phyloP scores from a whole-genome alignment of 2,888 invertebrate genomes.

The Limenitis arthemis region DNA sequence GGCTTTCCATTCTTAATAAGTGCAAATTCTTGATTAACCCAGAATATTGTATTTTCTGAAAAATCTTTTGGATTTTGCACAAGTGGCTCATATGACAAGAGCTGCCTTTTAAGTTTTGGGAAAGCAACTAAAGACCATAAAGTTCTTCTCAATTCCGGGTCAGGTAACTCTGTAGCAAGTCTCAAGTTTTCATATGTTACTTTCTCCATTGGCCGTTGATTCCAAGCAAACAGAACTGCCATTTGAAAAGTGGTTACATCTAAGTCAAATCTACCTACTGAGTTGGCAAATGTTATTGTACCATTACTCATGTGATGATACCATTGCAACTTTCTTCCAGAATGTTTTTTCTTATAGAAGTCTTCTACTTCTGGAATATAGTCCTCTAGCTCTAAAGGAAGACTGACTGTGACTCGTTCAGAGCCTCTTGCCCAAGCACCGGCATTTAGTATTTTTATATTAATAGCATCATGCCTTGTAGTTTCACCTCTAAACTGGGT shows the following conservation, averaged over 20 bases:
- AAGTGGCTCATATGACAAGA: constrained; percentile 85
- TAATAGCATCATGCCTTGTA: constrained; percentile 89
- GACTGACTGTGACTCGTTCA: constrained; percentile 94
- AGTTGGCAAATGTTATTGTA: constrained; percentile 95
- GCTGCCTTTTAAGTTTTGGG: constrained; percentile 95
- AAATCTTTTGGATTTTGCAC: constrained; percentile 95
- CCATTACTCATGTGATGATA: constrained; percentile 99
- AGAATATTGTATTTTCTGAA: constrained; percentile 91
- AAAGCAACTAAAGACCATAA: constrained; percentile 96
- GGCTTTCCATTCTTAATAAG: constrained; percentile 94
- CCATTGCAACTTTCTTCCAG: constrained; percentile 98
- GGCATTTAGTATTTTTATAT: constrained; percentile 98
- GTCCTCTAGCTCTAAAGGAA: constrained; percentile 98
- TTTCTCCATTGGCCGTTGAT: constrained; percentile 93
- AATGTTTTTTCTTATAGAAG: constrained; percentile 97
- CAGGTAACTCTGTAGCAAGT: constrained; percentile 95
- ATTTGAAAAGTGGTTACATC: constrained; percentile 99
- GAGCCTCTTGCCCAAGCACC: constrained; percentile 98
- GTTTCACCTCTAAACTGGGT: constrained; percentile 91
- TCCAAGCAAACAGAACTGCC: constrained; percentile 99
- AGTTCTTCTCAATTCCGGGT: constrained; percentile 94
- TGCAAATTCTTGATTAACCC: constrained; percentile 98
- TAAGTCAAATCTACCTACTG: constrained; percentile 94
- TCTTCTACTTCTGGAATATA: constrained; percentile 99
- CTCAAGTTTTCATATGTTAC: constrained; percentile 97